Evolutionary conservation across 92 coral and sea anemone species (phyloP), one percentile per base, ranked within the genome.

Genomic region (Isaurus tuberculatus): DNA sequence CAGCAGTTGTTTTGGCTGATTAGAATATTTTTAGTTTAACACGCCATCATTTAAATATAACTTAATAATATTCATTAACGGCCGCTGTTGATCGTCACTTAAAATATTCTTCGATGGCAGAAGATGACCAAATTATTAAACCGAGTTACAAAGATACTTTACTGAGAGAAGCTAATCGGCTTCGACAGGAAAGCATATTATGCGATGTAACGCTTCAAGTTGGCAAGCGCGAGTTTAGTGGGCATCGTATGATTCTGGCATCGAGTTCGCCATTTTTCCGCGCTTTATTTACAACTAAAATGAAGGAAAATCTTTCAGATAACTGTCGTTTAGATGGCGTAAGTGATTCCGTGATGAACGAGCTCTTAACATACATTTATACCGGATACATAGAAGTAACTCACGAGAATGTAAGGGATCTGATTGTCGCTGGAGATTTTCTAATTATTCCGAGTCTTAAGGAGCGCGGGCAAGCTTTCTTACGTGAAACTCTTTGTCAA

Each of bases 131-230:
- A 33, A 19, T 34, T 10, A 31, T 36, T 8, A 77, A 77, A 57
- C 69, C 82, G 33, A 77, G 70, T 58, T 77, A 60, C 65, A 77
- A 60, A 60, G 70, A 77, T 34, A 70, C 30, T 4, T 23, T 77
- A 58, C 51, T 77, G 9, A 34, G 22, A 14, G 82, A 77, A 36
- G 82, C 82, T 1, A 58, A 77, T 60, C 82, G 82, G 14, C 82
- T 77, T 60, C 82, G 82, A 25, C 69, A 23, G 3, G 82, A 77
- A 36, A 53, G 65, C 22, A 71, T 65, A 25, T 79, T 94, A 46
- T 94, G 98, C 70, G 95, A 94, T 51, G 95, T 92, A 17, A 71
- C 87, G 17, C 70, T 94, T 51, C 70, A 90, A 84, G 91, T 84
- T 27, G 81, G 84, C 34, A 91, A 84, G 13, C 79, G 79, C 16